Evolutionary conservation across 1,140 invertebrate species (phyloP).

Genomic region (Teleopsis dalmanni): DNA sequence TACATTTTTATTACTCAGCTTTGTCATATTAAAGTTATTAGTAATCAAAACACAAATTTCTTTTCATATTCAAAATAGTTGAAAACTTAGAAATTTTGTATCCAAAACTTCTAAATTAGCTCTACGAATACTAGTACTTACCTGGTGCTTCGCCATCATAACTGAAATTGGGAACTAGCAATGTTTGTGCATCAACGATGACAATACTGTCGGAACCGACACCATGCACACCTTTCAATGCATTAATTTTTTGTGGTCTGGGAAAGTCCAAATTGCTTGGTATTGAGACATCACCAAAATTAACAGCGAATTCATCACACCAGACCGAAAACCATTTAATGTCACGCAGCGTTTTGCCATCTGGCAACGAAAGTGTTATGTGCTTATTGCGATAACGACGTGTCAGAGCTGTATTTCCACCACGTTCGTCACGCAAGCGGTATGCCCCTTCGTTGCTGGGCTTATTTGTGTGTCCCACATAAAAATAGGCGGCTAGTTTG

Average conservation of each 20-base stretch:
- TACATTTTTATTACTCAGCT: no score
- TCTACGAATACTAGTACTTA: no score
- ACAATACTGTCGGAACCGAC: conserved; percentile 79
- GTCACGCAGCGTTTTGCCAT: conserved; percentile 72
- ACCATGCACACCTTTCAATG: conserved; percentile 69
- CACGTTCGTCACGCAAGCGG: conserved; percentile 71
- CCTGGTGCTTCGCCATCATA: conserved; percentile 87
- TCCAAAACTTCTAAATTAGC: no score
- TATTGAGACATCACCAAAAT: conserved; percentile 81
- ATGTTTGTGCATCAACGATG: conserved; percentile 82
- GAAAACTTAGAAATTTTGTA: no score
- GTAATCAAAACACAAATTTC: no score
- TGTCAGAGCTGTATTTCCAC: conserved; percentile 58
- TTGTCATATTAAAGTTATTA: no score
- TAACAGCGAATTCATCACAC: conserved; percentile 83
- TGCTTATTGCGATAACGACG: conserved; percentile 69
- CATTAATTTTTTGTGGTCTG: conserved; percentile 68
- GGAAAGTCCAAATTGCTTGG: conserved; percentile 71
- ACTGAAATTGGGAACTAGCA: conserved; percentile 77
- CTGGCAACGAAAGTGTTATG: conserved; percentile 75
- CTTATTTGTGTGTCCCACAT: conserved; percentile 63
- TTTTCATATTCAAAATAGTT: no score
- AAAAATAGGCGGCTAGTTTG: conserved; percentile 86
- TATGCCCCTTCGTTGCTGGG: conserved; percentile 61
- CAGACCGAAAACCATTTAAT: conserved; percentile 83